Conservation (phyloP, 2,113 vertebrate genomes). For the Phycodurus eques region DNA sequence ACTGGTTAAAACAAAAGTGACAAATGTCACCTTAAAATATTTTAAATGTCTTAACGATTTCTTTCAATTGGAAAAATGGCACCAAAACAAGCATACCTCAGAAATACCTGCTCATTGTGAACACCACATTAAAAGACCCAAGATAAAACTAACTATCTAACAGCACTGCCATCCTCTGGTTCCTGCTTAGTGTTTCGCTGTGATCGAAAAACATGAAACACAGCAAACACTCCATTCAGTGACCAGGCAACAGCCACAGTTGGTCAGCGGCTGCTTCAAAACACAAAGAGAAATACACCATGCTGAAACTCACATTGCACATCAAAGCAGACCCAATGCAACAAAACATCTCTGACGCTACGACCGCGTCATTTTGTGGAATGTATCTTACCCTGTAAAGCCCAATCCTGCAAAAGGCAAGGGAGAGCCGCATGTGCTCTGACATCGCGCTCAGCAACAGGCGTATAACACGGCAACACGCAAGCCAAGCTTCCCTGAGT, state of each 20-base stretch:
- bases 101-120: not conserved
- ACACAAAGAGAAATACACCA: conserved; percentile 16
- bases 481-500: conserved; percentile 57
- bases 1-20: conserved; percentile 7
- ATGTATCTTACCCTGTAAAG: conserved; percentile 84
- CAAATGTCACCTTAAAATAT: not conserved
- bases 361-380: conserved; percentile 3
- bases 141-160: not conserved
- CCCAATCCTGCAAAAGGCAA: conserved; percentile 89
- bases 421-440: conserved; percentile 87
- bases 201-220: conserved; percentile 31
- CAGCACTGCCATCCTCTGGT: conserved; percentile 18
- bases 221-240: conserved; percentile 26
- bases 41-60: too few species aligned
- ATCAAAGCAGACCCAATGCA: not conserved
- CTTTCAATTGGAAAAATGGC: too few species aligned
- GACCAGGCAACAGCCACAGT: conserved; percentile 30
- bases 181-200: conserved; percentile 29
- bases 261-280: conserved; percentile 27
- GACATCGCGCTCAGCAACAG: conserved; percentile 80
- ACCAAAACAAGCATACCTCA: not conserved
- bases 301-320: conserved; percentile 4
- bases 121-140: not conserved
- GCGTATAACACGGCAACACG: conserved; percentile 75
- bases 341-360: not conserved